Conservation (phyloP, 1,140 invertebrate species). For the Asbolus verrucosus region DNA sequence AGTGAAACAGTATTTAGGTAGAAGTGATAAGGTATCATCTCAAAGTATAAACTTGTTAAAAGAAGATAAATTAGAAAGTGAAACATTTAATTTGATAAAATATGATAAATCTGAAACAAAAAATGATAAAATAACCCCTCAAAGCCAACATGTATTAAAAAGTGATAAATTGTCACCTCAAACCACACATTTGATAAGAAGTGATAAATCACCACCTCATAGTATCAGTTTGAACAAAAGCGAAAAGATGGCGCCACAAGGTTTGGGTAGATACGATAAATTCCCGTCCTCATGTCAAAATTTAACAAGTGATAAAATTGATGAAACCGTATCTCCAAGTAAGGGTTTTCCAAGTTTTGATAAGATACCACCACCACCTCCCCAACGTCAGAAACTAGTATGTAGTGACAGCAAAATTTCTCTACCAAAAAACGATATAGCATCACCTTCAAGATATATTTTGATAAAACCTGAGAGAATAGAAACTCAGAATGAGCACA, state of each 20-base stretch:
- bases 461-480: too few relatives aligned
- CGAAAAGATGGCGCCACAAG: background rate
- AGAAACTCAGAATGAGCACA: too few relatives aligned
- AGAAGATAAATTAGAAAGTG: background rate
- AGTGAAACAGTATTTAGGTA: too few relatives aligned
- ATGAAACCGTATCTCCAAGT: background rate
- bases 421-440: too few relatives aligned
- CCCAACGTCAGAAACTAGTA: background rate
- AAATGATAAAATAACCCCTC: too few relatives aligned
- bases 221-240: background rate
- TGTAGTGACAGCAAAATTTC: too few relatives aligned
- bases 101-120: background rate
- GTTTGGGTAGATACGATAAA: background rate
- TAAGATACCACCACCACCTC: background rate
- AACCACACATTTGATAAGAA: background rate
- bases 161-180: constrained; percentile 18
- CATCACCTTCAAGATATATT: too few relatives aligned
- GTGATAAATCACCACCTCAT: constrained; percentile 23
- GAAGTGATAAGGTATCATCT: too few relatives aligned
- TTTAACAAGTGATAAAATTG: background rate
- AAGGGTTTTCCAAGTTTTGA: constrained; percentile 26
- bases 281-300: background rate
- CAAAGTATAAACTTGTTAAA: background rate
- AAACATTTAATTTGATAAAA: background rate
- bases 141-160: background rate